A percentile compares a stretch with the other conserved stretches of the same genome.
phyloP scores from a whole-genome alignment of 2,113 vertebrate species.

The Osmerus eperlanus region DNA sequence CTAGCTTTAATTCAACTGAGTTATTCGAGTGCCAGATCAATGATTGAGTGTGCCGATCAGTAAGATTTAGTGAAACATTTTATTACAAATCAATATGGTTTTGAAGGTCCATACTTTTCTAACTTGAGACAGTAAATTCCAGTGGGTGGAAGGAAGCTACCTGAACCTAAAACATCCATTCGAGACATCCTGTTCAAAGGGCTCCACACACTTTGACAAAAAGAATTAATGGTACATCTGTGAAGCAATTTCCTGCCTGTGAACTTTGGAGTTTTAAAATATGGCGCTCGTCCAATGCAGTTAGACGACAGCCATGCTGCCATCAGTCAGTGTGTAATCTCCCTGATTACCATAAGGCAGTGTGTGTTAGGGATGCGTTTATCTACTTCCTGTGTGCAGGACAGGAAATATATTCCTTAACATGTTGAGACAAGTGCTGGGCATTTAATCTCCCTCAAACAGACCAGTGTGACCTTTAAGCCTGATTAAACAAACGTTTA shows the following conservation, averaged over 20 bases:
- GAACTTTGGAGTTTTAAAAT: background rate
- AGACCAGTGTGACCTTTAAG: slow-evolving; percentile 31
- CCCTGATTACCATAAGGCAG: background rate
- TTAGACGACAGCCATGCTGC: background rate
- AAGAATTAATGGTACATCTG: background rate
- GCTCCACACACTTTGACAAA: background rate
- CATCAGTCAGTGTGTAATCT: background rate
- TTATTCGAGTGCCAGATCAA: too few species aligned
- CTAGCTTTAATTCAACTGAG: too few species aligned
- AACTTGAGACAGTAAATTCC: too few species aligned
- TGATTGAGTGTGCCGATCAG: too few species aligned
- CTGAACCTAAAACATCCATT: too few species aligned
- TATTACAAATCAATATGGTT: too few species aligned
- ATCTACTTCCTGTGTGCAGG: background rate
- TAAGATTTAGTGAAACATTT: too few species aligned
- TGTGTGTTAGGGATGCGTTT: background rate
- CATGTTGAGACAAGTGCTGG: background rate
- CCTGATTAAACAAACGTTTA: slow-evolving; percentile 38
- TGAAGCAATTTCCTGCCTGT: background rate
- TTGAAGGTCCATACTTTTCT: too few species aligned
- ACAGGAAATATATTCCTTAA: background rate
- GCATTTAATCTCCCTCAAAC: slow-evolving; percentile 1
- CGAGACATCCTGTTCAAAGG: background rate
- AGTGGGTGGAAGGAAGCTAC: too few species aligned
- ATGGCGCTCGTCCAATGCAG: background rate